Evolutionary conservation across 2,797 vertebrate genomes (phyloP), one percentile per base, ranked within the genome.

Genomic region (Lutra lutra): DNA sequence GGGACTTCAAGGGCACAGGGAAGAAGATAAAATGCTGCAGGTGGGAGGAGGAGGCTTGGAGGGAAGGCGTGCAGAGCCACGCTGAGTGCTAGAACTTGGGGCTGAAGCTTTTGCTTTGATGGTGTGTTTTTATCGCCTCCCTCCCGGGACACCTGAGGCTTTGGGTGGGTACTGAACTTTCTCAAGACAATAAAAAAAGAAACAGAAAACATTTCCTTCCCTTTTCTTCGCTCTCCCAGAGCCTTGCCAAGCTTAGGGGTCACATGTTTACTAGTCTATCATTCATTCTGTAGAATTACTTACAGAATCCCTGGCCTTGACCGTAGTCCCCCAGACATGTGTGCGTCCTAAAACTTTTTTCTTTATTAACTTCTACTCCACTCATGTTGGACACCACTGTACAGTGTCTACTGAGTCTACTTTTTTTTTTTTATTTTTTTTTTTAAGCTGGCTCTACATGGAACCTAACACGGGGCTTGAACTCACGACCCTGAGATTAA

Each of bases 131-230:
- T 43, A 23, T 27, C 77, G 48, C 70, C 82, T 91, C 86, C 89
- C 96, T 94, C 96, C 32, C 93, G 95, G 97, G 95, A 97, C 86
- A 94, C 82, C 95, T 93, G 94, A 96, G 96, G 93, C 89, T 98
- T 98, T 93, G 98, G 97, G 97, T 83, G 92, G 96, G 90, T 88
- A 51, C 86, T 87, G 70, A 12, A 62, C 75, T 94, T 86, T 96
- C 87, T 97, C 84, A 97, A 89, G 96, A 96, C 40, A 91, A 87
- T 54, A 73, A 83, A 88, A 90, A 46, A 77, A 75, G 93, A 35
- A 15, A 88, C 84, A 96, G 68, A 86, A 93, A 91, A 25, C 27
- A 82, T 66, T 98, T 98, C 96, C 96, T 97, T 98, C 97, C 97
- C 85, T 91, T 97, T 97, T 97, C 84, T 95, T 40, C 32, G 75